Evolutionary conservation across 2,113 vertebrate genomes (phyloP).

Genomic region (Trachemys scripta): DNA sequence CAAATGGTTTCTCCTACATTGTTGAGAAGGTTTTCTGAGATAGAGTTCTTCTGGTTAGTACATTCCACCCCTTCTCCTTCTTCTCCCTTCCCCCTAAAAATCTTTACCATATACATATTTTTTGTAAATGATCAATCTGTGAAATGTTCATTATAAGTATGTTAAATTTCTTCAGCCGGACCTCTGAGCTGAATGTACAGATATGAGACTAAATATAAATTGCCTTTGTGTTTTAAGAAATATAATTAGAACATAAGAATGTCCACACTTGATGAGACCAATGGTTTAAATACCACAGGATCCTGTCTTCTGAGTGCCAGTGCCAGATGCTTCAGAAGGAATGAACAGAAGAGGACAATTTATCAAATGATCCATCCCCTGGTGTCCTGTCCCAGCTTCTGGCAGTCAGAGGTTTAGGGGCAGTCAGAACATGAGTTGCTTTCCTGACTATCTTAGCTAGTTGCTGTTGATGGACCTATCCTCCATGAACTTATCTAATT

Average conservation of each 20-base stretch:
- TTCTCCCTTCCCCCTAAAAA: background rate
- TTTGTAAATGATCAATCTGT: background rate
- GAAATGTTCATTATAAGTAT: accelerated
- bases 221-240: background rate
- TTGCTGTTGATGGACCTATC: background rate
- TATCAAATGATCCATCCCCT: background rate
- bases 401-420: background rate
- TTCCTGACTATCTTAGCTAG: background rate
- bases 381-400: background rate
- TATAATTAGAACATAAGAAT: background rate
- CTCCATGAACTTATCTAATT: background rate
- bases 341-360: background rate
- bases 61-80: background rate
- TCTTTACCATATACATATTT: background rate
- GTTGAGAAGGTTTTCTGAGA: background rate
- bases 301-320: background rate
- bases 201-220: background rate
- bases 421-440: background rate
- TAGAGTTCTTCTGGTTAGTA: background rate
- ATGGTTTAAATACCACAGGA: background rate
- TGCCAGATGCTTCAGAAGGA: background rate
- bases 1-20: background rate
- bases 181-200: accelerated
- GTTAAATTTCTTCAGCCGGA: background rate
- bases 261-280: background rate